phyloP scores from a whole-genome alignment of 2,888 invertebrate species.

The Disparrhopalites patrizii region DNA sequence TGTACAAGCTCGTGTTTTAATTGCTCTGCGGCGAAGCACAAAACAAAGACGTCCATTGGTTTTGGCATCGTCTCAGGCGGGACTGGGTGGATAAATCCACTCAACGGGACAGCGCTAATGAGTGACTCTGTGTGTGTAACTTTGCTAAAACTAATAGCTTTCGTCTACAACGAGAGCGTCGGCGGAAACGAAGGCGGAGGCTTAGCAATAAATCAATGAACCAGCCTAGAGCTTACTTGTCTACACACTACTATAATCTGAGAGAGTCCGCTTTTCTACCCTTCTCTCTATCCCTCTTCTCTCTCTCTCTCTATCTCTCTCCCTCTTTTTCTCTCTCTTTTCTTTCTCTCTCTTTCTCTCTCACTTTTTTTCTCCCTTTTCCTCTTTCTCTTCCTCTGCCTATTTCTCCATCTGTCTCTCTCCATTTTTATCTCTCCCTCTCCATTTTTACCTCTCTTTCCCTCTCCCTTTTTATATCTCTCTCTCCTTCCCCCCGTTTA shows the following conservation, averaged over 20 bases:
- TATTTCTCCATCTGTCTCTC: too few relatives aligned
- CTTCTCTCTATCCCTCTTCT: too few relatives aligned
- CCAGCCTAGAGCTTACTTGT: constrained; percentile 27
- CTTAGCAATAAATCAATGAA: constrained; percentile 41
- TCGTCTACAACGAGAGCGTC: constrained; percentile 31
- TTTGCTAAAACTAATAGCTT: constrained; percentile 35
- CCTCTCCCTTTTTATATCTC: too few relatives aligned
- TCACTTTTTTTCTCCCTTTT: too few relatives aligned
- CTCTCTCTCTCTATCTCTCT: background rate
- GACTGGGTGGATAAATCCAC: constrained; percentile 26
- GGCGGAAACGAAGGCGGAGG: constrained; percentile 41
- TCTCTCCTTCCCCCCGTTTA: too few relatives aligned
- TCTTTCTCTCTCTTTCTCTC: too few relatives aligned
- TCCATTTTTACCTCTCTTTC: too few relatives aligned
- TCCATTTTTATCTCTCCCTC: too few relatives aligned
- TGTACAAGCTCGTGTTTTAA: constrained; percentile 41
- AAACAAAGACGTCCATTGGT: constrained; percentile 39
- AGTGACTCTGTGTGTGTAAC: constrained; percentile 27
- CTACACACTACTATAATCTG: constrained; percentile 12
- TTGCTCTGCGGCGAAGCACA: constrained; percentile 48
- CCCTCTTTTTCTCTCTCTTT: too few relatives aligned
- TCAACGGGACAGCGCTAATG: constrained; percentile 31
- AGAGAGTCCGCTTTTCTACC: background rate
- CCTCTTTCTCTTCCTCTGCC: too few relatives aligned
- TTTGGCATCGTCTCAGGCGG: constrained; percentile 39